These are phyloP conservation scores for Mareca strepera DNA, from an alignment of 2,797 vertebrate genomes.

Conservation along the genomic window DNA sequence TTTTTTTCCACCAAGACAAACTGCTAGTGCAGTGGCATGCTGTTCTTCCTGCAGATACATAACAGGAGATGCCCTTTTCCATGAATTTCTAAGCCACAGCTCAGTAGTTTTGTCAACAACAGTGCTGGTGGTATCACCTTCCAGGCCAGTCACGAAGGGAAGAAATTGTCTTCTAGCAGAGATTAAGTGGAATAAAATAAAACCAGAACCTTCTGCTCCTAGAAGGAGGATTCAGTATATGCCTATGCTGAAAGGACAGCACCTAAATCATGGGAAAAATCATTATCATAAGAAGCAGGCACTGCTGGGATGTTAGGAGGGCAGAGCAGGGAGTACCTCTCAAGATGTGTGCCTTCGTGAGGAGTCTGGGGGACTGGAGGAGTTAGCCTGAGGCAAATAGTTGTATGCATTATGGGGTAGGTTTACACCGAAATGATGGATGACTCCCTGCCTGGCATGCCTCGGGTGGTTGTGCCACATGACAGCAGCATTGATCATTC, in stretches of 20 bases:
- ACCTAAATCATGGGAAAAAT: neutral
- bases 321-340: neutral
- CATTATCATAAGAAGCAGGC: neutral
- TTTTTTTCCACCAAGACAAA: neutral
- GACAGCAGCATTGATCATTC: conserved; percentile 61
- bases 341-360: rapidly evolving
- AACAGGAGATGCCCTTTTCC: neutral
- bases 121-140: neutral
- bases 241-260: neutral
- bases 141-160: rapidly evolving
- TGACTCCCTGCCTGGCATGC: neutral
- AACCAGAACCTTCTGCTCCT: neutral
- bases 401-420: neutral
- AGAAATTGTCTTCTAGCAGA: neutral
- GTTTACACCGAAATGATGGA: conserved; percentile 22
- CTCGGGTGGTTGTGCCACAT: neutral
- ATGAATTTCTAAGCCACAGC: neutral
- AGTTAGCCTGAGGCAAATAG: neutral
- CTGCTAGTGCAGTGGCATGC: neutral
- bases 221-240: neutral
- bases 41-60: neutral
- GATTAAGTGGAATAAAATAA: neutral
- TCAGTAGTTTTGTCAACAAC: neutral
- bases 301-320: neutral
- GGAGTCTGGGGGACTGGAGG: neutral